Evolutionary conservation across 1,140 invertebrate genomes (phyloP).

Genomic region (Diabrotica virgifera): DNA sequence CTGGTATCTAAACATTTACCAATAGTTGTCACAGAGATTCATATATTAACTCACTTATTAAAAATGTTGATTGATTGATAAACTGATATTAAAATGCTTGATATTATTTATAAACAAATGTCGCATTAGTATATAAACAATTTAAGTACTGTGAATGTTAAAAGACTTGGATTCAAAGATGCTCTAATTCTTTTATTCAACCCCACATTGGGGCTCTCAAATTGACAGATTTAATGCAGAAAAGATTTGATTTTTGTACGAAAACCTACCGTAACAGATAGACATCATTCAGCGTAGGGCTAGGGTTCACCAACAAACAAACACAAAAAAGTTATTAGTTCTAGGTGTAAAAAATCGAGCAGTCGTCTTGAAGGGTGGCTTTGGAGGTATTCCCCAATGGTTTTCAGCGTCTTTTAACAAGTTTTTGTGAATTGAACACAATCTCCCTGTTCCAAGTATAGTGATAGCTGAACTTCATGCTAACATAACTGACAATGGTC

Average conservation of each 20-base stretch:
- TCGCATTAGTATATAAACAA: too few relatives aligned
- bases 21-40: too few relatives aligned
- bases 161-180: too few relatives aligned
- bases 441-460: slow-evolving; percentile 87
- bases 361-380: slow-evolving; percentile 31
- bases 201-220: too few relatives aligned
- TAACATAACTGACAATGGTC: slow-evolving; percentile 27
- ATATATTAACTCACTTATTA: too few relatives aligned
- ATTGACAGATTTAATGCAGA: neutral
- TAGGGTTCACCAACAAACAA: slow-evolving; percentile 31
- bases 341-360: slow-evolving; percentile 14
- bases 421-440: slow-evolving; percentile 84
- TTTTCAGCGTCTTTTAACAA: slow-evolving; percentile 75
- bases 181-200: too few relatives aligned
- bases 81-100: too few relatives aligned
- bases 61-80: too few relatives aligned
- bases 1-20: too few relatives aligned
- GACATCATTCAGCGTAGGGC: slow-evolving; percentile 35
- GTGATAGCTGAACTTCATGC: slow-evolving; percentile 69
- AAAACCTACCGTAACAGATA: slow-evolving; percentile 46
- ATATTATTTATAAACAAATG: too few relatives aligned
- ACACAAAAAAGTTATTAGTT: slow-evolving; percentile 29
- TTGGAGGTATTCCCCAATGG: slow-evolving; percentile 22
- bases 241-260: neutral
- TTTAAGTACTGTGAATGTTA: too few relatives aligned